Evolutionary conservation across 2,797 vertebrate genomes (phyloP), one percentile per base, ranked within the genome.

Genomic region (Danionella dracula): DNA sequence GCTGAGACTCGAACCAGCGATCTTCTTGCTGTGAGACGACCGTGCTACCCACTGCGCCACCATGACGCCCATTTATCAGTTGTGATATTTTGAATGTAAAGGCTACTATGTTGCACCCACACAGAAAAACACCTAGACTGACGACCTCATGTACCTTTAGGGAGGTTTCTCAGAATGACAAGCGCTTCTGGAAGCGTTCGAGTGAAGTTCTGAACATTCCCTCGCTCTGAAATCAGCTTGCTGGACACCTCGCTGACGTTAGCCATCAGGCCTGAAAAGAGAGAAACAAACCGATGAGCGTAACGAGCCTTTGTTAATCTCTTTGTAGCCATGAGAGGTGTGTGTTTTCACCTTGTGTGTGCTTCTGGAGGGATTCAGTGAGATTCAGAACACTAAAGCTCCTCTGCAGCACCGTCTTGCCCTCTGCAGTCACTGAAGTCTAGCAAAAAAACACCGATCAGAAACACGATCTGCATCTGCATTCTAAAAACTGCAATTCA

Each of bases 81-180:
- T n/a, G n/a, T n/a, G n/a, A n/a, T n/a, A n/a, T n/a, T n/a, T n/a
- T n/a, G n/a, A n/a, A n/a, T n/a, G n/a, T n/a, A n/a, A n/a, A n/a
- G n/a, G n/a, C n/a, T n/a, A n/a, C n/a, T n/a, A n/a, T n/a, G n/a
- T n/a, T n/a, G n/a, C n/a, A n/a, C n/a, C n/a, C n/a, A n/a, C n/a
- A n/a, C n/a, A n/a, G n/a, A n/a, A n/a, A n/a, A n/a, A n/a, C n/a
- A n/a, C n/a, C n/a, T n/a, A n/a, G n/a, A n/a, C n/a, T n/a, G n/a
- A n/a, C n/a, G n/a, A n/a, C n/a, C n/a, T n/a, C n/a, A 75, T 90
- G 88, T 76, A 97, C 96, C 86, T 56, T 83, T 84, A 5, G 86
- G 77, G 9, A 93, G 56, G 23, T 35, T 70, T 71, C 73, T 85
- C 19, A 98, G 81, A 41, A 78, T 65, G 49, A 55, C 69, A 55